A percentile compares a stretch with the other conserved stretches of the same genome.
phyloP scores from a whole-genome alignment of 2,113 vertebrate genomes.

The Amazona vittata region DNA sequence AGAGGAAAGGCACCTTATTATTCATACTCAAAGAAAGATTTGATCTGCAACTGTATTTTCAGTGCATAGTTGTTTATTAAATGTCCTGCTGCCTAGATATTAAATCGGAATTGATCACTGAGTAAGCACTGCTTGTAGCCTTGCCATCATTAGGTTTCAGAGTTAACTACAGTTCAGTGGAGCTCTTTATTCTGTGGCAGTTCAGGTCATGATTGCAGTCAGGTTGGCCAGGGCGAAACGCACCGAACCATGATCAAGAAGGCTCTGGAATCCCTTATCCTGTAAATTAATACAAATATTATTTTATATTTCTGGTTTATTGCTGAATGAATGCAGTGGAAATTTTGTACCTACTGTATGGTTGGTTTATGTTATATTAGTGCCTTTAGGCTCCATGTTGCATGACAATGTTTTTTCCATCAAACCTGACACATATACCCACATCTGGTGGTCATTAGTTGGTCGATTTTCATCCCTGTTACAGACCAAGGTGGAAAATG shows the following conservation, averaged over 20 bases:
- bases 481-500: neutral
- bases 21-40: neutral
- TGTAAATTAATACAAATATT: neutral
- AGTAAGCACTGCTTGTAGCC: neutral
- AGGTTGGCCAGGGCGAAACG: neutral
- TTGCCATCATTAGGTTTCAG: neutral
- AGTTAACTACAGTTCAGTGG: neutral
- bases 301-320: neutral
- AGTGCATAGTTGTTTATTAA: neutral
- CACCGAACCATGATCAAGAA: neutral
- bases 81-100: neutral
- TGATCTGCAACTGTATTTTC: neutral
- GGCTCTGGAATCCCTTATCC: neutral
- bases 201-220: fast-evolving
- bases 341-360: neutral
- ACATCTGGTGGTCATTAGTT: neutral
- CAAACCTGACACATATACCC: neutral
- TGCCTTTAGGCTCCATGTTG: neutral
- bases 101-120: neutral
- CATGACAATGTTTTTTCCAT: neutral
- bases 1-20: neutral
- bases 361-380: neutral
- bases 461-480: neutral
- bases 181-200: neutral
- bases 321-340: neutral